Conservation (phyloP, 2,888 invertebrate species). For the Lacanobia oleracea region DNA sequence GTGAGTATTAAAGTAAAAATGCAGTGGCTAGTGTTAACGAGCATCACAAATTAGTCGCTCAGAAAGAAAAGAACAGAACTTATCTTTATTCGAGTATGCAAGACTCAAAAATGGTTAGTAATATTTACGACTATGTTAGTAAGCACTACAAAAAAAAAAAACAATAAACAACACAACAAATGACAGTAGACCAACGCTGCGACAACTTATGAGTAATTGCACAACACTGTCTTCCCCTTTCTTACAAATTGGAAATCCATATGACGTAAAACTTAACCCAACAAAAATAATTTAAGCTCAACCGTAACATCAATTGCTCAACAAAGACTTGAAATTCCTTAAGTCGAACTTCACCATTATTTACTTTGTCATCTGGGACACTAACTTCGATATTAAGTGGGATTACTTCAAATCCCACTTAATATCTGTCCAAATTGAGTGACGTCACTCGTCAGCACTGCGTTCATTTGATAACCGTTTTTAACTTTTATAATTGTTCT, state of each 20-base stretch:
- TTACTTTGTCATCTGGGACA: slow-evolving; percentile 5
- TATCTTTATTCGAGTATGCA: too few relatives aligned
- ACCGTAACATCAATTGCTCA: neutral
- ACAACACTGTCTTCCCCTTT: neutral
- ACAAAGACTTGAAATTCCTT: slow-evolving; percentile 4
- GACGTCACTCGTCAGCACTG: slow-evolving; percentile 32
- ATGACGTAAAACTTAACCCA: slow-evolving; percentile 13
- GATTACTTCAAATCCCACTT: slow-evolving; percentile 50
- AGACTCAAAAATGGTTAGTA: too few relatives aligned
- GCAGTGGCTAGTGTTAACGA: neutral
- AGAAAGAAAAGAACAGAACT: too few relatives aligned
- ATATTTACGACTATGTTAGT: too few relatives aligned
- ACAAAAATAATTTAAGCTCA: neutral
- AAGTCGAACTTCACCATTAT: neutral
- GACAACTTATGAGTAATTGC: too few relatives aligned
- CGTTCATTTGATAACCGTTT: slow-evolving; percentile 33
- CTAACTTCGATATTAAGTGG: slow-evolving; percentile 35
- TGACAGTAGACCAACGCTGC: too few relatives aligned
- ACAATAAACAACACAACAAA: too few relatives aligned
- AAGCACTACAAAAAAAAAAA: too few relatives aligned
- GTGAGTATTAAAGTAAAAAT: neutral
- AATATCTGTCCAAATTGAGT: slow-evolving; percentile 45
- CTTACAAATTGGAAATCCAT: slow-evolving; percentile 6
- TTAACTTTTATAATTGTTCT: slow-evolving; percentile 45
- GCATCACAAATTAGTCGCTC: neutral